Evolutionary conservation across 2,797 vertebrate species (phyloP).

Genomic region (Brotula barbata): DNA sequence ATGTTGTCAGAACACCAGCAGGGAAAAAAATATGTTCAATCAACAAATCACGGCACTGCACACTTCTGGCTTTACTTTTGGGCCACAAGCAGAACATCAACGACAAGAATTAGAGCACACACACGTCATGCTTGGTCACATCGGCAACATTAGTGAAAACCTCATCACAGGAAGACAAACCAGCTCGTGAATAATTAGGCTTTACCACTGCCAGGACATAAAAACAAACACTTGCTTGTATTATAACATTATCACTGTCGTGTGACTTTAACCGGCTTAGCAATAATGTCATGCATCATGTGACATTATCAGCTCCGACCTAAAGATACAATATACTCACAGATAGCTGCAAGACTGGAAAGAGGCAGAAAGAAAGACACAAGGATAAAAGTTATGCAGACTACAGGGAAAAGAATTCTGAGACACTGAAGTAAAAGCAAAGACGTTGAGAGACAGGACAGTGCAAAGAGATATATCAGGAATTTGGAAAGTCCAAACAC

Average conservation of each 20-base stretch:
- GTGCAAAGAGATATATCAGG: neutral
- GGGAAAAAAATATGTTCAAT: no score
- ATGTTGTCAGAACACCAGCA: no score
- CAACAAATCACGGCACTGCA: no score
- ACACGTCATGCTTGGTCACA: constrained; percentile 9
- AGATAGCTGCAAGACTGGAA: constrained; percentile 37
- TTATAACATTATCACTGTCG: constrained; percentile 47
- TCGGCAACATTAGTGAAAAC: constrained; percentile 4
- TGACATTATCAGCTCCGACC: constrained; percentile 50
- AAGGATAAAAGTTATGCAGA: constrained; percentile 6
- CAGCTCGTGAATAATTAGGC: no score
- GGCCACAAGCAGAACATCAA: no score
- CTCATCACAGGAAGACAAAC: neutral
- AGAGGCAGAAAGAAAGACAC: constrained; percentile 8
- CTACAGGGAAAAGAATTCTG: neutral
- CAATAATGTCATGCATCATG: constrained; percentile 67
- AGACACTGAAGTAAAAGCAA: neutral
- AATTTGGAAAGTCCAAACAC: neutral
- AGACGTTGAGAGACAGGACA: neutral
- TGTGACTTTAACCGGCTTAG: constrained; percentile 68
- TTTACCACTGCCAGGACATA: no score
- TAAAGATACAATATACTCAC: constrained; percentile 46
- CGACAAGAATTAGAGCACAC: no score
- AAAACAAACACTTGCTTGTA: constrained; percentile 27
- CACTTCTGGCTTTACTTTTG: no score